Conservation (phyloP, 2,797 vertebrate genomes). For the Danionella dracula region DNA sequence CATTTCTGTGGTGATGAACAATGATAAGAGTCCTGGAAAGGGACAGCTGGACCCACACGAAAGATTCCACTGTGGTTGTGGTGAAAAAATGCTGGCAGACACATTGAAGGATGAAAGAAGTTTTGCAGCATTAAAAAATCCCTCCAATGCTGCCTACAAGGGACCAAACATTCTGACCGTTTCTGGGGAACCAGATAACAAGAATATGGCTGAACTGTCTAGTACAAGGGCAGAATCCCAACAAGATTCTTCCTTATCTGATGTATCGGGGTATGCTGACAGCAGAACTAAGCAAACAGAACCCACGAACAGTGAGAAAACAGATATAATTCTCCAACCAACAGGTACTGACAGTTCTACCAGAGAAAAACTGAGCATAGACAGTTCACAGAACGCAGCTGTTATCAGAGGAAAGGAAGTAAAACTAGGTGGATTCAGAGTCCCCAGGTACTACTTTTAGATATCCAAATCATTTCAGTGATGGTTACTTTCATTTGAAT, state of each 20-base stretch:
- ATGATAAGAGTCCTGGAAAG: slow-evolving; percentile 42
- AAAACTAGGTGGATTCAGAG: slow-evolving; percentile 67
- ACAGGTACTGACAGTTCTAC: slow-evolving; percentile 23
- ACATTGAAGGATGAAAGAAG: slow-evolving; percentile 49
- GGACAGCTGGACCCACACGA: slow-evolving; percentile 58
- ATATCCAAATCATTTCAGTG: not conserved
- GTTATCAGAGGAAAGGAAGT: slow-evolving; percentile 65
- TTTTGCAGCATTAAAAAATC: slow-evolving; percentile 49
- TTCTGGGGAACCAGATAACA: slow-evolving; percentile 34
- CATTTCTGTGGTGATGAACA: slow-evolving; percentile 34
- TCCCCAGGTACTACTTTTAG: slow-evolving; percentile 58
- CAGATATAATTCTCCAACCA: slow-evolving; percentile 20
- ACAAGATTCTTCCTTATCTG: slow-evolving; percentile 1
- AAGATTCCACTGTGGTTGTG: slow-evolving; percentile 64
- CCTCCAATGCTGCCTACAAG: slow-evolving; percentile 17
- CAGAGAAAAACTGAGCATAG: slow-evolving; percentile 48
- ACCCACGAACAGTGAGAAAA: slow-evolving; percentile 24
- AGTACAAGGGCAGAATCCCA: slow-evolving; percentile 17
- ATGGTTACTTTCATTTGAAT: not conserved
- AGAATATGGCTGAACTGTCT: slow-evolving; percentile 22
- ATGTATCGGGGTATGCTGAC: not conserved
- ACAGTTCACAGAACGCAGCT: slow-evolving; percentile 50
- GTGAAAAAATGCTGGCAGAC: slow-evolving; percentile 53
- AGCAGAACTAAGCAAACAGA: slow-evolving; percentile 8
- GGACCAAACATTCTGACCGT: slow-evolving; percentile 37